Conservation (phyloP, 1,140 invertebrate species). For the Zaprionus taronus region DNA sequence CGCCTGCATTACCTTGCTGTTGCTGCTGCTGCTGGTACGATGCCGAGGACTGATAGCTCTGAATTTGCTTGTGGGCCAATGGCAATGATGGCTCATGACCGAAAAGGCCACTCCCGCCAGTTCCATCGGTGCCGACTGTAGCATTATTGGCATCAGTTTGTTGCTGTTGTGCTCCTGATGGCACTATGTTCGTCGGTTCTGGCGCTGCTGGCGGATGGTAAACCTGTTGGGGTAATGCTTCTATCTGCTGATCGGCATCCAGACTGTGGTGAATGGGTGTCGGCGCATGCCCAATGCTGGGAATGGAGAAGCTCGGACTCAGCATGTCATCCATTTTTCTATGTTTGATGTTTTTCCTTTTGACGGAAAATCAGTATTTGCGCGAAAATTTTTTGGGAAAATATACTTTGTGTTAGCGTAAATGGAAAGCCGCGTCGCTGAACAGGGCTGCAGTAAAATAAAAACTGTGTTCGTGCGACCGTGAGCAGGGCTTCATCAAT, state of each 20-base stretch:
- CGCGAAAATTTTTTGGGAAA: constrained; percentile 6
- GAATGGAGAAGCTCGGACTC: constrained; percentile 94
- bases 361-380: constrained; percentile 9
- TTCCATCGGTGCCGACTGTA: constrained; percentile 23
- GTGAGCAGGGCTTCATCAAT: not conserved
- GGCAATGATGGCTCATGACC: constrained; percentile 75
- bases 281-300: constrained; percentile 89
- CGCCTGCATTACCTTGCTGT: constrained; percentile 86
- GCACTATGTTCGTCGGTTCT: constrained; percentile 77
- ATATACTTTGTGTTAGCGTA: constrained; percentile 17
- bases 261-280: constrained; percentile 93
- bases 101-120: constrained; percentile 51
- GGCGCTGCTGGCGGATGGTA: constrained; percentile 89
- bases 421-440: constrained; percentile 52
- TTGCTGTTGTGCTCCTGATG: constrained; percentile 40
- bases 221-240: constrained; percentile 87
- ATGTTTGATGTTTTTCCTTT: not conserved
- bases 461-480: not conserved
- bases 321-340: constrained; percentile 91
- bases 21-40: constrained; percentile 85
- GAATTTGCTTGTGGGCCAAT: constrained; percentile 88
- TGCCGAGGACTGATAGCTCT: constrained; percentile 77
- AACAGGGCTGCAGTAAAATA: constrained; percentile 28
- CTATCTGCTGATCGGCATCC: constrained; percentile 92
- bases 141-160: constrained; percentile 46